Percentiles rank a stretch among this genome's conserved stretches.
phyloP scores from a whole-genome alignment of 2,797 vertebrate genomes.

The Adrianichthys oophorus region DNA sequence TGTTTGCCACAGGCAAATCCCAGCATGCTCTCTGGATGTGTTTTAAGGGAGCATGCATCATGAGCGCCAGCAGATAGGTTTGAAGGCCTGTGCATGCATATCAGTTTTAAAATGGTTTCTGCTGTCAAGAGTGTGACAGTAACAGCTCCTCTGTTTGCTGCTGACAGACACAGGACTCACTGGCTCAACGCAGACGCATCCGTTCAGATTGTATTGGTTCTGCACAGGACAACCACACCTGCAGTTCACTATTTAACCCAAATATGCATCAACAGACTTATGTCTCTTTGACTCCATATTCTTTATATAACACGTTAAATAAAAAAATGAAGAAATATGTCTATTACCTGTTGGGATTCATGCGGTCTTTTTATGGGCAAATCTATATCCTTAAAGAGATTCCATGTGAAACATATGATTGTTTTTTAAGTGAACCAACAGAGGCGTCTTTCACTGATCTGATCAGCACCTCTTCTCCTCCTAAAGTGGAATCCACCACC shows the following conservation, averaged over 20 bases:
- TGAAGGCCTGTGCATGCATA: constrained; percentile 29
- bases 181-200: constrained; percentile 29
- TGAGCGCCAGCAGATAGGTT: constrained; percentile 21
- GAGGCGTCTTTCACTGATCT: too few relatives aligned
- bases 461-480: too few relatives aligned
- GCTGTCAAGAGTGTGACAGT: constrained; percentile 44
- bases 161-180: constrained; percentile 48
- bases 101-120: constrained; percentile 37
- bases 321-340: background rate
- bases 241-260: background rate
- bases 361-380: too few relatives aligned
- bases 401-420: too few relatives aligned
- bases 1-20: constrained; percentile 45
- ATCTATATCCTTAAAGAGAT: too few relatives aligned
- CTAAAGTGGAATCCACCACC: too few relatives aligned
- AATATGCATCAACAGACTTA: background rate
- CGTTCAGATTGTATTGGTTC: constrained; percentile 16
- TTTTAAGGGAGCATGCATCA: constrained; percentile 23
- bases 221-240: background rate
- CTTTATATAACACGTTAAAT: background rate
- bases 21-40: constrained; percentile 38
- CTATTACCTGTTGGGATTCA: too few relatives aligned
- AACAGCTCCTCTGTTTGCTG: constrained; percentile 35
- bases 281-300: background rate
- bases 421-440: too few relatives aligned